phyloP scores from a whole-genome alignment of 2,888 invertebrate genomes.

The Odontothrips loti region DNA sequence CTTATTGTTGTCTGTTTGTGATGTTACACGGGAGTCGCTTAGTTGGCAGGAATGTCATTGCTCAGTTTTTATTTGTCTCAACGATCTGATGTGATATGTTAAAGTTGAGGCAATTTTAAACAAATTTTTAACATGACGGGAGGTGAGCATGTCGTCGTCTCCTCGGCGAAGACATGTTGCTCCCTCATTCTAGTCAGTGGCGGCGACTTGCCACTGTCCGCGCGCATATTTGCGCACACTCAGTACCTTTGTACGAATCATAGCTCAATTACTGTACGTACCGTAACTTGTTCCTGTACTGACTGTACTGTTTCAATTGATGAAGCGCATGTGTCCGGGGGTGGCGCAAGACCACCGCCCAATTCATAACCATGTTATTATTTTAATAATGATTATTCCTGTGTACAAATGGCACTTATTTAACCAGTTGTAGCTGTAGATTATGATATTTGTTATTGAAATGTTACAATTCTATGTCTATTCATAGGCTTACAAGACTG shows the following conservation, averaged over 20 bases:
- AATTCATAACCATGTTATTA: constrained; percentile 8
- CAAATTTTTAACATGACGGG: not conserved
- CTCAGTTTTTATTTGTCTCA: constrained; percentile 4
- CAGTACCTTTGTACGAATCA: constrained; percentile 8
- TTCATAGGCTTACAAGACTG: constrained; percentile 25
- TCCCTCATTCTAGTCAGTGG: constrained; percentile 15
- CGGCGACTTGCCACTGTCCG: not conserved
- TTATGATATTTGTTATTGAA: constrained; percentile 27
- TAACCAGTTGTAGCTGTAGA: constrained; percentile 14
- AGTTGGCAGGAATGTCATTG: not conserved
- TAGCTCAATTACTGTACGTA: constrained; percentile 22
- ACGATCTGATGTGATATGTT: constrained; percentile 4
- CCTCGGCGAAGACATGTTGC: not conserved
- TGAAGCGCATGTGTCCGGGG: not conserved
- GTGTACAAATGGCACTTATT: constrained; percentile 26
- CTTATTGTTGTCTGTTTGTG: constrained; percentile 15
- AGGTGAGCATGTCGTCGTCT: not conserved
- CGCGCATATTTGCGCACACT: not conserved
- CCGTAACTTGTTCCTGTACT: constrained; percentile 7
- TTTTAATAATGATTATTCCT: constrained; percentile 23
- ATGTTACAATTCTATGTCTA: constrained; percentile 27
- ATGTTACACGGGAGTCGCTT: not conserved
- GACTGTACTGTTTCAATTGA: constrained; percentile 9
- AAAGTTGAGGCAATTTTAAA: not conserved
- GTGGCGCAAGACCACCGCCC: not conserved